Percentiles rank a stretch among this genome's conserved stretches.
Evolutionary conservation across 2,888 invertebrate species (phyloP).

Genomic region (Hemaris fuciformis): DNA sequence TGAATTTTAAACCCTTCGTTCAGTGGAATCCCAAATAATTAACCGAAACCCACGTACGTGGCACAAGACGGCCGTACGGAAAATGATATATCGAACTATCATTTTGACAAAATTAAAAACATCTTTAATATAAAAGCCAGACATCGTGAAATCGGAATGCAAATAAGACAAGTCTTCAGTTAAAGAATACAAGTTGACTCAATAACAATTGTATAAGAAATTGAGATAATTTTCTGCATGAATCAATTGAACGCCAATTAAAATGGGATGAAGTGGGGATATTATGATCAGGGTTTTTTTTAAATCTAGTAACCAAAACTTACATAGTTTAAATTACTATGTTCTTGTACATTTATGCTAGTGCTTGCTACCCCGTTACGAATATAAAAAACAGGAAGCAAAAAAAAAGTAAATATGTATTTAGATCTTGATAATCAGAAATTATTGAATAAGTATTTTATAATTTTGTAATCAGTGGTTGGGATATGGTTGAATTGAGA

Average conservation of each 20-base stretch:
- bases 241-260: background rate
- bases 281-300: background rate
- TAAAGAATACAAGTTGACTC: background rate
- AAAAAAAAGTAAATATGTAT: too few species aligned
- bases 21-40: too few species aligned
- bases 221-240: background rate
- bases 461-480: too few species aligned
- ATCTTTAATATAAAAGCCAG: background rate
- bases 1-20: too few species aligned
- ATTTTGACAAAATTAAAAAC: background rate
- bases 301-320: too few species aligned
- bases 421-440: too few species aligned
- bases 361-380: too few species aligned
- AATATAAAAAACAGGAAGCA: too few species aligned
- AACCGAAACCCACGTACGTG: background rate
- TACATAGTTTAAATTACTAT: too few species aligned
- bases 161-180: background rate
- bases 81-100: background rate
- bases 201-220: background rate
- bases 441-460: too few species aligned
- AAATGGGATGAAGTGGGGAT: background rate
- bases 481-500: too few species aligned
- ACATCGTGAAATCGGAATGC: background rate
- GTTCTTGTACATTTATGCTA: too few species aligned
- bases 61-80: background rate